A percentile compares a stretch with the other conserved stretches of the same genome.
Evolutionary conservation across 2,888 invertebrate species (phyloP).

Genomic region (Acanthococcus lagerstroemiae): DNA sequence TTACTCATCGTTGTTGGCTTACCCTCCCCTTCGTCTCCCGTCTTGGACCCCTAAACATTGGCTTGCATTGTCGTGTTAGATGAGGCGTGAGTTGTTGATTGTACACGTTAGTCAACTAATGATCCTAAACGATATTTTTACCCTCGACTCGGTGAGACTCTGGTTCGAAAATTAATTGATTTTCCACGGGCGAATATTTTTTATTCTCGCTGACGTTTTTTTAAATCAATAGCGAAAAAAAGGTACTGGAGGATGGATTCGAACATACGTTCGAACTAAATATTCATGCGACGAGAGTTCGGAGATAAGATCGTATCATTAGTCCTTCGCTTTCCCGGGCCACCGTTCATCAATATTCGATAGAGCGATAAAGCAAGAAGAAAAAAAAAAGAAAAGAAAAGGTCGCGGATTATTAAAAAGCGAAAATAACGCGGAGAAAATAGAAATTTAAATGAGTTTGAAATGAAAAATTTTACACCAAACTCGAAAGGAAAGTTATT

Average conservation of each 20-base stretch:
- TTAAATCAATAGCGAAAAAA: too few relatives aligned
- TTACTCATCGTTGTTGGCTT: too few relatives aligned
- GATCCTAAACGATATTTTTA: slow-evolving; percentile 22
- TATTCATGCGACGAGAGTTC: too few relatives aligned
- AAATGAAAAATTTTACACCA: slow-evolving; percentile 13
- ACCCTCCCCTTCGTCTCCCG: too few relatives aligned
- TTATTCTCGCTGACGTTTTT: not conserved
- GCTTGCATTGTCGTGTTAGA: slow-evolving; percentile 15
- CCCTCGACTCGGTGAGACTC: slow-evolving; percentile 1
- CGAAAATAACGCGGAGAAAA: not conserved
- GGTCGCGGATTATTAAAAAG: slow-evolving; percentile 1
- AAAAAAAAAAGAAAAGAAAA: slow-evolving; percentile 12
- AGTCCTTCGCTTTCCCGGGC: too few relatives aligned
- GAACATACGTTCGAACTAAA: too few relatives aligned
- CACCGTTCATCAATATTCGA: too few relatives aligned
- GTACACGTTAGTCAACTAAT: slow-evolving; percentile 18
- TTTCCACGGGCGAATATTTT: slow-evolving; percentile 9
- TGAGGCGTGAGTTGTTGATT: slow-evolving; percentile 25
- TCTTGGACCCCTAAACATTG: too few relatives aligned
- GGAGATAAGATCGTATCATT: too few relatives aligned
- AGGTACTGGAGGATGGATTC: too few relatives aligned
- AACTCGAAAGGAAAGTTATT: too few relatives aligned
- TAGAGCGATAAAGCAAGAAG: not conserved
- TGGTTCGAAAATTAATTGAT: slow-evolving; percentile 4
- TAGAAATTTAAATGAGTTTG: slow-evolving; percentile 9